phyloP scores from a whole-genome alignment of 2,888 invertebrate genomes.

The Agrenia bidenticulata region DNA sequence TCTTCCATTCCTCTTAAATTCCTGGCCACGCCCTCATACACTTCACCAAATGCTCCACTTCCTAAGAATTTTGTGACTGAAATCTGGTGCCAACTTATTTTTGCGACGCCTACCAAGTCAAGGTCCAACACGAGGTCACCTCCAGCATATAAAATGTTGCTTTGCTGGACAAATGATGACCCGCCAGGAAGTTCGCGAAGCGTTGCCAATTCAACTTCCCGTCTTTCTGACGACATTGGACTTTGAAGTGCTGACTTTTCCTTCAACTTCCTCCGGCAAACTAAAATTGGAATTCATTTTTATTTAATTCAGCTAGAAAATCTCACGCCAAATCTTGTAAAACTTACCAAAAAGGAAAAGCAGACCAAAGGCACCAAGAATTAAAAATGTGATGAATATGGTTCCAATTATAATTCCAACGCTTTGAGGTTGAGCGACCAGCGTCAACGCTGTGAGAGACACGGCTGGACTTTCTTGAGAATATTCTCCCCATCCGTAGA shows the following conservation, averaged over 20 bases:
- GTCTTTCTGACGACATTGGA: constrained; percentile 54
- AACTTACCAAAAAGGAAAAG: constrained; percentile 55
- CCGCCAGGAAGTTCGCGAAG: constrained; percentile 75
- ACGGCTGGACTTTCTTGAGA: constrained; percentile 68
- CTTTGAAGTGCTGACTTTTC: constrained; percentile 70
- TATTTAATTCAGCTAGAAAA: too few relatives aligned
- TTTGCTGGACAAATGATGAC: constrained; percentile 74
- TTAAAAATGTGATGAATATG: constrained; percentile 61
- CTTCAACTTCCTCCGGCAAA: constrained; percentile 65
- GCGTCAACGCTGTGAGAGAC: constrained; percentile 60
- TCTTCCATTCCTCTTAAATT: constrained; percentile 63
- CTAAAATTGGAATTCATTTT: too few relatives aligned
- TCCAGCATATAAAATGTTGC: constrained; percentile 77
- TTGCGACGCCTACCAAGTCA: constrained; percentile 77
- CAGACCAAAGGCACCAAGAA: constrained; percentile 57
- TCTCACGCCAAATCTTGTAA: too few relatives aligned
- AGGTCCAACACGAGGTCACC: constrained; percentile 64
- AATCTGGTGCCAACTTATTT: constrained; percentile 82
- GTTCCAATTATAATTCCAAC: constrained; percentile 65
- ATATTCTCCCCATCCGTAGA: constrained; percentile 78
- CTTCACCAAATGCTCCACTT: constrained; percentile 96
- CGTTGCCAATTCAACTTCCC: constrained; percentile 71
- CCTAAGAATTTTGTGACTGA: constrained; percentile 85
- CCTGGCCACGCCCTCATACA: constrained; percentile 85
- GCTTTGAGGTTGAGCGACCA: constrained; percentile 61